Conservation (phyloP, 2,888 invertebrate species). For the Timandra comae region DNA sequence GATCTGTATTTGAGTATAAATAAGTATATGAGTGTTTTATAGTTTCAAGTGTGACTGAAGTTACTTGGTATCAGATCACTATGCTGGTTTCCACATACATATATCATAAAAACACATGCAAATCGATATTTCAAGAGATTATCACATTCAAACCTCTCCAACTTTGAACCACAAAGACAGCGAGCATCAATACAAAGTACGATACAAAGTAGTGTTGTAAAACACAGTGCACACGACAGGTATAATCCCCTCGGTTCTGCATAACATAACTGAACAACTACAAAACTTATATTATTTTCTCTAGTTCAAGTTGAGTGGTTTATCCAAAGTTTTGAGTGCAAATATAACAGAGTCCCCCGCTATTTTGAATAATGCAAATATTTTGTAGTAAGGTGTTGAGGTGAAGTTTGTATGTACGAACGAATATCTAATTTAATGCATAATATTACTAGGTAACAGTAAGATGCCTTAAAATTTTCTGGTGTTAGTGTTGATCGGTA, state of each 20-base stretch:
- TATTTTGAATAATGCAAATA: slow-evolving; percentile 58
- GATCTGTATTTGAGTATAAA: no score
- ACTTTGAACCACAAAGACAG: no score
- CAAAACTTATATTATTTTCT: slow-evolving; percentile 59
- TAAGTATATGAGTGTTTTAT: no score
- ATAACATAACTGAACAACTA: slow-evolving; percentile 25
- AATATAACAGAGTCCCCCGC: slow-evolving; percentile 50
- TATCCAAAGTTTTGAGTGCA: slow-evolving; percentile 63
- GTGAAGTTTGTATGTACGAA: slow-evolving; percentile 27
- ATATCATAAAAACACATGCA: no score
- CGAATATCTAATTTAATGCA: slow-evolving; percentile 31
- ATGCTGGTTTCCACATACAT: no score
- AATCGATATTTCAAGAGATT: no score
- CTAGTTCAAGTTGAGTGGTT: slow-evolving; percentile 46
- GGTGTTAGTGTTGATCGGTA: no score
- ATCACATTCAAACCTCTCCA: no score
- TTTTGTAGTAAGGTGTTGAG: slow-evolving; percentile 34
- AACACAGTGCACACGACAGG: slow-evolving; percentile 34
- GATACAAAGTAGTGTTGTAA: no score
- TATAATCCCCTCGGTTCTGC: slow-evolving; percentile 35
- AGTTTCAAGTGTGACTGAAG: no score
- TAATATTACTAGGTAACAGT: slow-evolving; percentile 14
- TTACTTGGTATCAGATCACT: no score
- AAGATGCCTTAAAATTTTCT: slow-evolving; percentile 15
- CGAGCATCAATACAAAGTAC: no score